Evolutionary conservation across 1,140 invertebrate species (phyloP).

Genomic region (Drosophila micromelanica): DNA sequence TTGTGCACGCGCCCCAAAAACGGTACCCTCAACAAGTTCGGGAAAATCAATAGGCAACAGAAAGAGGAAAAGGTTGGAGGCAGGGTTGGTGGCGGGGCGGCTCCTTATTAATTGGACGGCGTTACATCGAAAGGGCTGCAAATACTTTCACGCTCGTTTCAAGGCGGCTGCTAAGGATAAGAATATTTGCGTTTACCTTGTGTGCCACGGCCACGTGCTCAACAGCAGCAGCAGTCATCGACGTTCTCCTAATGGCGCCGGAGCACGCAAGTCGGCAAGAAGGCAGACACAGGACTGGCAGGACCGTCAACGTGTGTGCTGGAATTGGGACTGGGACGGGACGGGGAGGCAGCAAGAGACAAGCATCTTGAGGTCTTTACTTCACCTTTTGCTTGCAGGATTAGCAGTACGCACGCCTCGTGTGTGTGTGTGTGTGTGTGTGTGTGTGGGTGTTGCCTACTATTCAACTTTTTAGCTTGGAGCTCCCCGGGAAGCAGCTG

Average conservation of each 20-base stretch:
- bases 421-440: slow-evolving; percentile 21
- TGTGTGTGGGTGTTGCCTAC: slow-evolving; percentile 18
- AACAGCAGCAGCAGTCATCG: slow-evolving; percentile 12
- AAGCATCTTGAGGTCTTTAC: slow-evolving; percentile 73
- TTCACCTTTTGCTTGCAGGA: slow-evolving; percentile 28
- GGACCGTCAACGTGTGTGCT: slow-evolving; percentile 11
- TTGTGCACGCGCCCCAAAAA: slow-evolving; percentile 45
- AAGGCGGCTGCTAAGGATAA: slow-evolving; percentile 44
- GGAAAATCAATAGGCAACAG: slow-evolving; percentile 68
- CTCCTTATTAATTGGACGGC: slow-evolving; percentile 72
- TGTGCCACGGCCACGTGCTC: slow-evolving; percentile 59
- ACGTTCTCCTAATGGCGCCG: slow-evolving; percentile 55
- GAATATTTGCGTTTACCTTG: slow-evolving; percentile 52
- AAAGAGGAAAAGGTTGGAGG: neutral
- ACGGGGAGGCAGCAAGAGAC: slow-evolving; percentile 46
- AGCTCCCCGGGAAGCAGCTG: slow-evolving; percentile 25
- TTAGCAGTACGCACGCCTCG: slow-evolving; percentile 46
- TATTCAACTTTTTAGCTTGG: slow-evolving; percentile 65
- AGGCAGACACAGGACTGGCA: slow-evolving; percentile 20
- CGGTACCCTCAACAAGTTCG: slow-evolving; percentile 61
- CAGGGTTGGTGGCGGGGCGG: neutral
- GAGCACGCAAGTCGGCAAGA: slow-evolving; percentile 53
- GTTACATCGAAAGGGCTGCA: slow-evolving; percentile 68
- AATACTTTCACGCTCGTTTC: slow-evolving; percentile 81
- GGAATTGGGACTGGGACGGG: slow-evolving; percentile 10